phyloP scores from a whole-genome alignment of 2,113 vertebrate genomes.

The Trichechus manatus region DNA sequence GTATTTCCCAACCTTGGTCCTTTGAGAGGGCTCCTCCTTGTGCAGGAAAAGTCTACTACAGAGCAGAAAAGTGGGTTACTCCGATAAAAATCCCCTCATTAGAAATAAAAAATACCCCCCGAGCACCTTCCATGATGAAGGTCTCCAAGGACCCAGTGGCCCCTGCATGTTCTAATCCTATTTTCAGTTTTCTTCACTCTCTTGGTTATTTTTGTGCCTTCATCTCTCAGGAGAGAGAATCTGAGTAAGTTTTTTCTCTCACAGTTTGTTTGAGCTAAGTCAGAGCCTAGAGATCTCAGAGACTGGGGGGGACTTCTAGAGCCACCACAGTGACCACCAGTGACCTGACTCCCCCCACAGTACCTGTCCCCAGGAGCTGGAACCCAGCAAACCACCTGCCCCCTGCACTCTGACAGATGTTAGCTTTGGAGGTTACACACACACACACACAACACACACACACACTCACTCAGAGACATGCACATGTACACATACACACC shows the following conservation, averaged over 20 bases:
- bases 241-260: background rate
- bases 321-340: background rate
- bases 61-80: background rate
- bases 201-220: background rate
- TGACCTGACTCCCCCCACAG: background rate
- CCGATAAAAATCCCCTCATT: background rate
- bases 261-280: conserved; percentile 1
- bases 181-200: background rate
- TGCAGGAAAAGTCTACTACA: background rate
- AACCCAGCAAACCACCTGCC: background rate
- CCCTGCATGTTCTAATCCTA: background rate
- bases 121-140: background rate
- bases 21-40: background rate
- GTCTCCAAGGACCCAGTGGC: background rate
- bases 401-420: background rate
- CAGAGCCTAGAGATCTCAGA: background rate
- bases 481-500: background rate
- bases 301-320: background rate
- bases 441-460: background rate
- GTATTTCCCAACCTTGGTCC: background rate
- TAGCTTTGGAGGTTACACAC: background rate
- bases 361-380: background rate
- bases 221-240: background rate
- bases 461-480: background rate
- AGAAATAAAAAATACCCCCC: background rate